Conservation (phyloP, 2,888 invertebrate genomes). For the Omphaloscelis lunosa region DNA sequence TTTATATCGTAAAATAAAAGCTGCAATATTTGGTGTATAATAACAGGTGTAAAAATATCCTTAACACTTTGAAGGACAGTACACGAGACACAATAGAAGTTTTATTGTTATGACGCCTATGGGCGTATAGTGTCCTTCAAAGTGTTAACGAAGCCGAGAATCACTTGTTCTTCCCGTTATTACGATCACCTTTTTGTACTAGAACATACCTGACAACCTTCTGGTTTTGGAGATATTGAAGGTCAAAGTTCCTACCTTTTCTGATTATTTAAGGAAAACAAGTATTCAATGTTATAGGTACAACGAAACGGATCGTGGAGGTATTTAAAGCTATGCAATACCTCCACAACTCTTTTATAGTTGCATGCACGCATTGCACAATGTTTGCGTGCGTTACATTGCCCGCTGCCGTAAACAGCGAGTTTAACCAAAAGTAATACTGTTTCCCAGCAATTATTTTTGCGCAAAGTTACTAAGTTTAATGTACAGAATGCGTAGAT, state of each 20-base stretch:
- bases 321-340: too few relatives aligned
- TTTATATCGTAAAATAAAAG: neutral
- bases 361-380: neutral
- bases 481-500: neutral
- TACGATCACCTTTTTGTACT: neutral
- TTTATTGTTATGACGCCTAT: too few relatives aligned
- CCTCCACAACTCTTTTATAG: too few relatives aligned
- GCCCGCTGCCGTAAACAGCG: neutral
- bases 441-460: neutral
- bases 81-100: too few relatives aligned
- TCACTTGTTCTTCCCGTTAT: neutral
- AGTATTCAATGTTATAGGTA: too few relatives aligned
- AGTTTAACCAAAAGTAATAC: neutral
- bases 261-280: too few relatives aligned
- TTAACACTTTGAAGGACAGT: too few relatives aligned
- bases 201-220: neutral
- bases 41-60: neutral
- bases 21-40: neutral
- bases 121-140: too few relatives aligned
- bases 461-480: neutral
- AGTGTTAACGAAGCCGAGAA: neutral
- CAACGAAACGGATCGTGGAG: too few relatives aligned
- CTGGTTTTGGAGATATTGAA: neutral
- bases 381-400: neutral
- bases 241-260: too few relatives aligned